Conservation (phyloP, 2,797 vertebrate genomes). For the Catamblyrhynchus diadema region DNA sequence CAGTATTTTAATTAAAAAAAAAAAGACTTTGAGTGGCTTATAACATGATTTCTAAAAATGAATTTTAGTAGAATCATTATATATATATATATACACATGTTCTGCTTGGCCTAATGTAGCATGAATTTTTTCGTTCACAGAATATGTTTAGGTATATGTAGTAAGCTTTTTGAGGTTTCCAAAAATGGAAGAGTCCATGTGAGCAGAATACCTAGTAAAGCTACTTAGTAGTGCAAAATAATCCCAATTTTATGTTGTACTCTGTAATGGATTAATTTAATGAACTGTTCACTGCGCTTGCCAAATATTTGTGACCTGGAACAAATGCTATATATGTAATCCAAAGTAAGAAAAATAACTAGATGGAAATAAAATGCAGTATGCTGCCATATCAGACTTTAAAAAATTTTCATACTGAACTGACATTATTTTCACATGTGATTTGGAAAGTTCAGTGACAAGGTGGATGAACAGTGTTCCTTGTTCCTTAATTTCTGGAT, state of each 20-base stretch:
- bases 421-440: background rate
- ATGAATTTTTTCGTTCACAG: background rate
- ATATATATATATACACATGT: no score
- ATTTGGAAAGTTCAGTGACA: background rate
- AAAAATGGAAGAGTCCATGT: background rate
- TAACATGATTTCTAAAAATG: background rate
- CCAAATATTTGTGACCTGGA: background rate
- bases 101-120: background rate
- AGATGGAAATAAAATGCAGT: background rate
- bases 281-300: background rate
- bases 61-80: background rate
- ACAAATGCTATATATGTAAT: background rate
- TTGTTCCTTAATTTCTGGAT: background rate
- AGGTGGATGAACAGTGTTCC: background rate
- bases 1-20: background rate
- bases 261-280: background rate
- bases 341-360: background rate
- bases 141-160: background rate
- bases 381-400: background rate
- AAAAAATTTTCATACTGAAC: background rate
- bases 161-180: background rate
- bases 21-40: background rate
- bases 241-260: background rate
- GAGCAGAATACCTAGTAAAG: background rate
- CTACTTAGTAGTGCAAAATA: background rate